phyloP scores from a whole-genome alignment of 2,888 invertebrate species.

The Polymixis flavicincta region DNA sequence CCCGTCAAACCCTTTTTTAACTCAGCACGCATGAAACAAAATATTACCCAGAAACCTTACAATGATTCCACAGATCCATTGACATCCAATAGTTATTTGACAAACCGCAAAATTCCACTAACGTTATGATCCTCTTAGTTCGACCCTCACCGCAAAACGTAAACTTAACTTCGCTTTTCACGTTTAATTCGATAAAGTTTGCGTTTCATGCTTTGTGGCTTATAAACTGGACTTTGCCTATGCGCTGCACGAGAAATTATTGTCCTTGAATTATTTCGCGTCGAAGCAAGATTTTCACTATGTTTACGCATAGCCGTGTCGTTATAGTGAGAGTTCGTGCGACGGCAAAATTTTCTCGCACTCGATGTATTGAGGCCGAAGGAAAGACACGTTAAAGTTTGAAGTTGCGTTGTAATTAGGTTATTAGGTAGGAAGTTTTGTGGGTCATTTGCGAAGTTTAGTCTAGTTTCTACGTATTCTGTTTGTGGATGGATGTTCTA shows the following conservation, averaged over 20 bases:
- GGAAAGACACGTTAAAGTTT: neutral
- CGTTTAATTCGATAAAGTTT: conserved; percentile 66
- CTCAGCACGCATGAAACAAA: conserved; percentile 4
- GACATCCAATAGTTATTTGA: conserved; percentile 51
- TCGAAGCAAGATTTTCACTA: neutral
- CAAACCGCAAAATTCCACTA: conserved; percentile 64
- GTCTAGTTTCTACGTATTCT: conserved; percentile 23
- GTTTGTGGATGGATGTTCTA: neutral
- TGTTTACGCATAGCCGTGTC: neutral
- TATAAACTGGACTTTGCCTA: conserved; percentile 23
- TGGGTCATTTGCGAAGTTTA: conserved; percentile 19
- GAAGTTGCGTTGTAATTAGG: conserved; percentile 19
- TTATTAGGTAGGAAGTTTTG: conserved; percentile 17
- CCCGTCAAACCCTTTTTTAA: conserved; percentile 1
- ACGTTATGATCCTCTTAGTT: conserved; percentile 69
- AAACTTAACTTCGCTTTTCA: conserved; percentile 68
- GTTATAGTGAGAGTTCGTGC: neutral
- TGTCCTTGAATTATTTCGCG: neutral
- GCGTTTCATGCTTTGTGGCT: conserved; percentile 58
- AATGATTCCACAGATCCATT: conserved; percentile 41
- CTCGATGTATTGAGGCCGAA: neutral
- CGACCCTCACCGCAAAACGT: conserved; percentile 51
- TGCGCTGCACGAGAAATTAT: neutral
- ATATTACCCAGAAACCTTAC: conserved; percentile 5
- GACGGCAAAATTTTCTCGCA: neutral